These are phyloP conservation scores for Melieria picta DNA, from an alignment of 2,888 invertebrate species.

Conservation along the genomic window DNA sequence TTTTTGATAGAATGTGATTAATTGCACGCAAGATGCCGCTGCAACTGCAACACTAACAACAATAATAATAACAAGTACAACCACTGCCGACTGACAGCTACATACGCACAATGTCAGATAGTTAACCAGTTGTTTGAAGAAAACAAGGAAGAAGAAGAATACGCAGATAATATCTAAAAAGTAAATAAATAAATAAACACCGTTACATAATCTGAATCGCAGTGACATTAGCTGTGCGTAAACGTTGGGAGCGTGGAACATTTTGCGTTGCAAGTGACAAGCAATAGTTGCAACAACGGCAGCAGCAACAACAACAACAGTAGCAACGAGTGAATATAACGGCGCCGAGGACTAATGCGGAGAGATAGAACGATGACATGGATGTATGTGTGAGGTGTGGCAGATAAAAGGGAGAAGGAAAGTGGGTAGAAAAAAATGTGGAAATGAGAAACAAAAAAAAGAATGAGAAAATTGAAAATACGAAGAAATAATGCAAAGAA, in stretches of 20 bases:
- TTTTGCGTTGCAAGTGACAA: constrained; percentile 7
- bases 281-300: neutral
- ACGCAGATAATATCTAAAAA: constrained; percentile 14
- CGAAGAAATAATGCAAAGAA: neutral
- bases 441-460: neutral
- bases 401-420: neutral
- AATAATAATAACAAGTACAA: no score
- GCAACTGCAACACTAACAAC: no score
- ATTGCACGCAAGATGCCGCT: no score
- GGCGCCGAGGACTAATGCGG: constrained; percentile 15
- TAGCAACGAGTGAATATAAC: neutral
- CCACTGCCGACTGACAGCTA: neutral
- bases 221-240: constrained; percentile 1
- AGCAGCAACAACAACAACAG: neutral
- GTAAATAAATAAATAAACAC: constrained; percentile 30
- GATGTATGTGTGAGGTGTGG: constrained; percentile 3
- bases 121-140: constrained; percentile 5
- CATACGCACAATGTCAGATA: neutral
- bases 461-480: constrained; percentile 12
- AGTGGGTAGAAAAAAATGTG: neutral
- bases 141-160: neutral
- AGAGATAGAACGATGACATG: neutral
- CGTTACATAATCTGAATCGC: constrained; percentile 34
- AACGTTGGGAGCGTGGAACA: constrained; percentile 28
- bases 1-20: no score